These are phyloP conservation scores for Azorinus chamasolen DNA, from an alignment of 2,888 invertebrate genomes.

Conservation along the genomic window DNA sequence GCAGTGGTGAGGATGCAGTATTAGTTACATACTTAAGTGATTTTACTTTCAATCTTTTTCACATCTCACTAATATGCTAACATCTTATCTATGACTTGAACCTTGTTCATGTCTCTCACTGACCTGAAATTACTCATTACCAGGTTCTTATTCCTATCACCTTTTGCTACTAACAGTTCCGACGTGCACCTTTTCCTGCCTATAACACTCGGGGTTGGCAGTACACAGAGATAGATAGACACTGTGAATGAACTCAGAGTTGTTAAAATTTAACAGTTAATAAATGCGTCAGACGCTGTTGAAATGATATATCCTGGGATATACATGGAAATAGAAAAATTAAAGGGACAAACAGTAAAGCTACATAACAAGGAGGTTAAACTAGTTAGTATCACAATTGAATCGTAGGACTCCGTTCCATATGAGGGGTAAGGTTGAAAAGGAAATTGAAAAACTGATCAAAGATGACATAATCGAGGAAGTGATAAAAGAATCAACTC, in stretches of 20 bases:
- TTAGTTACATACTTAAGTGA: too few species aligned
- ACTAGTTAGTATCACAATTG: constrained; percentile 44
- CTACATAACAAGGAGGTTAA: constrained; percentile 48
- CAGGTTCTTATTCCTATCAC: too few species aligned
- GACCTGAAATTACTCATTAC: too few species aligned
- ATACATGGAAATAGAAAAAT: constrained; percentile 44
- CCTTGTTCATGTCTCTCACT: too few species aligned
- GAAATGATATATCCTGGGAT: constrained; percentile 36
- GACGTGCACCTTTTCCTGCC: too few species aligned
- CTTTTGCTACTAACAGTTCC: too few species aligned
- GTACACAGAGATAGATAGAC: too few species aligned
- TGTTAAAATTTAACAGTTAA: constrained; percentile 32
- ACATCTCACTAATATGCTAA: too few species aligned
- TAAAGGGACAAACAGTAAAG: constrained; percentile 36
- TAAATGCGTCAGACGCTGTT: background rate
- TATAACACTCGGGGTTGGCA: too few species aligned
- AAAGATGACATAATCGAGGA: constrained; percentile 51
- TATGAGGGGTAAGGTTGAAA: constrained; percentile 45
- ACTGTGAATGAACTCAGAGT: constrained; percentile 30
- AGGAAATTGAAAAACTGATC: constrained; percentile 46
- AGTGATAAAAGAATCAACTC: constrained; percentile 63
- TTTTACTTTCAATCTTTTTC: too few species aligned
- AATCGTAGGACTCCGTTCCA: constrained; percentile 52
- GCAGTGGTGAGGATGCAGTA: too few species aligned
- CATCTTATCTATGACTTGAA: too few species aligned